phyloP scores from a whole-genome alignment of 2,797 vertebrate species.

The Ctenosaura bakeri region DNA sequence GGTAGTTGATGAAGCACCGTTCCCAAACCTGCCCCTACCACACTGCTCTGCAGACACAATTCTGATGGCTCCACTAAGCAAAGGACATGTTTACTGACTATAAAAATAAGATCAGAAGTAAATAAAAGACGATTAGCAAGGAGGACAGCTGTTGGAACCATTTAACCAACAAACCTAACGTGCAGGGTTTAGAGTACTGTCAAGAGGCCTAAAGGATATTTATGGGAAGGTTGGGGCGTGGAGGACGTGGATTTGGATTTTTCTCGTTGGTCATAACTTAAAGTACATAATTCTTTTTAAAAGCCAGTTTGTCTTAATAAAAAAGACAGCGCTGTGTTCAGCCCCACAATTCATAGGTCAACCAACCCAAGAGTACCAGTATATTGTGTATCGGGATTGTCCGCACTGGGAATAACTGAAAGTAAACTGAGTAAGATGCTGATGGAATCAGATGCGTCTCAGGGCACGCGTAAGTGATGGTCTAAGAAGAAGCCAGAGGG shows the following conservation, averaged over 20 bases:
- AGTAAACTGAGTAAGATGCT: slow-evolving; percentile 40
- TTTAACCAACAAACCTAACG: slow-evolving; percentile 73
- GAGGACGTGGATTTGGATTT: neutral
- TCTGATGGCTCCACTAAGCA: slow-evolving; percentile 47
- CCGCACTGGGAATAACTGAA: slow-evolving; percentile 70
- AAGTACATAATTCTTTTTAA: slow-evolving; percentile 70
- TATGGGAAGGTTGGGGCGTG: neutral
- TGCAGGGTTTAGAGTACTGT: slow-evolving; percentile 72
- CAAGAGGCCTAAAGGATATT: slow-evolving; percentile 70
- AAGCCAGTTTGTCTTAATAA: slow-evolving; percentile 57
- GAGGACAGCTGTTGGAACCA: slow-evolving; percentile 69
- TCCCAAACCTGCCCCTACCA: slow-evolving; percentile 4
- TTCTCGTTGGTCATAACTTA: slow-evolving; percentile 43
- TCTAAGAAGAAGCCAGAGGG: no score
- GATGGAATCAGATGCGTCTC: slow-evolving; percentile 13
- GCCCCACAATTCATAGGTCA: slow-evolving; percentile 65
- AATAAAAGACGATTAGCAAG: slow-evolving; percentile 72
- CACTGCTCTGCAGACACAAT: slow-evolving; percentile 35
- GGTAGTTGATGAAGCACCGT: slow-evolving; percentile 63
- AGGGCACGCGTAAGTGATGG: no score
- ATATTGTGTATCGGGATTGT: slow-evolving; percentile 53
- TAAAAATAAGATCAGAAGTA: slow-evolving; percentile 67
- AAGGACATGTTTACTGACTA: slow-evolving; percentile 68
- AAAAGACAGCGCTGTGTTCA: slow-evolving; percentile 61
- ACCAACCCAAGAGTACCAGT: slow-evolving; percentile 58